phyloP scores from a whole-genome alignment of 2,888 invertebrate genomes.

The Latrodectus elegans region DNA sequence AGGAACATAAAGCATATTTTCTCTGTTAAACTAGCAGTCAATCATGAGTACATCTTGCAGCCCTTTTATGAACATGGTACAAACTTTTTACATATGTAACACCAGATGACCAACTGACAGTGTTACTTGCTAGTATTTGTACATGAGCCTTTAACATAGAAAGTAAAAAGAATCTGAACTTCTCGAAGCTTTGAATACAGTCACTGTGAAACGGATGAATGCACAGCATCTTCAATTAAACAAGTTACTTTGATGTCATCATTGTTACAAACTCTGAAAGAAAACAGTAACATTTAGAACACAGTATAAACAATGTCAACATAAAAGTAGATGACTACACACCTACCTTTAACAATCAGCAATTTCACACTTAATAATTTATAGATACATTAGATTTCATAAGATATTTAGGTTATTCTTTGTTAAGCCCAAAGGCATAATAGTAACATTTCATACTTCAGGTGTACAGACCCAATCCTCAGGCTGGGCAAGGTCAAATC shows the following conservation, averaged over 20 bases:
- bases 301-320: too few species aligned
- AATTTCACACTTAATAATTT: too few species aligned
- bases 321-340: too few species aligned
- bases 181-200: slow-evolving; percentile 53
- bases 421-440: too few species aligned
- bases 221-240: slow-evolving; percentile 21
- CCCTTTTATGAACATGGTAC: slow-evolving; percentile 59
- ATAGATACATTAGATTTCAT: too few species aligned
- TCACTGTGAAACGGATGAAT: slow-evolving; percentile 34
- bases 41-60: slow-evolving; percentile 61
- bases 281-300: not conserved
- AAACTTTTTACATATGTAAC: slow-evolving; percentile 63
- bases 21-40: slow-evolving; percentile 7
- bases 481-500: too few species aligned
- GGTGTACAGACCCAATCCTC: too few species aligned
- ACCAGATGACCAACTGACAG: slow-evolving; percentile 50
- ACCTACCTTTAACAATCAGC: too few species aligned
- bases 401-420: too few species aligned
- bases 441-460: too few species aligned
- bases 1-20: slow-evolving; percentile 8
- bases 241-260: slow-evolving; percentile 72
- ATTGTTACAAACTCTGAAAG: slow-evolving; percentile 71
- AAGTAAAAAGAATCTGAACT: slow-evolving; percentile 66
- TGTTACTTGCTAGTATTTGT: slow-evolving; percentile 57
- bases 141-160: slow-evolving; percentile 63